Percentiles rank a stretch among this genome's conserved stretches.
These are phyloP conservation scores for Ypsolopha scabrella DNA, from an alignment of 2,888 invertebrate species.

Conservation along the genomic window DNA sequence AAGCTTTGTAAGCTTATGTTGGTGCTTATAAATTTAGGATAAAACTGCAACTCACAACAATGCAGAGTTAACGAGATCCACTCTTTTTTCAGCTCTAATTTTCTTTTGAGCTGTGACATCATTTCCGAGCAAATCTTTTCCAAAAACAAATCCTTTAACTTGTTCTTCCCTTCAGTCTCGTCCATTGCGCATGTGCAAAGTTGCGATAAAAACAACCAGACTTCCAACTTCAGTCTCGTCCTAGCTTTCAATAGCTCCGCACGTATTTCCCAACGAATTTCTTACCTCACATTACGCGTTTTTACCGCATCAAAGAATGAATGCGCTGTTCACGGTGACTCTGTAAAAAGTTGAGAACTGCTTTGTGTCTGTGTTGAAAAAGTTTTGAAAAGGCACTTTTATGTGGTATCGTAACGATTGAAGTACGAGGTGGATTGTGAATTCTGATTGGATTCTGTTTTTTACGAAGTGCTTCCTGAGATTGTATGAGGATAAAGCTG, in stretches of 20 bases:
- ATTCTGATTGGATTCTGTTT: constrained; percentile 1
- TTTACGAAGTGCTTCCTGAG: not conserved
- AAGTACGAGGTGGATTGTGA: not conserved
- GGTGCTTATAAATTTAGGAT: too few relatives aligned
- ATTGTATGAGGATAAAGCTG: not conserved
- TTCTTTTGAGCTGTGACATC: too few relatives aligned
- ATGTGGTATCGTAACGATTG: constrained; percentile 1
- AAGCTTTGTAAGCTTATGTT: too few relatives aligned
- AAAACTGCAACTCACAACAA: too few relatives aligned
- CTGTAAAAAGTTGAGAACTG: not conserved
- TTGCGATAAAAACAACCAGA: not conserved
- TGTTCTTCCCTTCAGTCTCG: not conserved
- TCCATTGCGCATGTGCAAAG: constrained; percentile 1
- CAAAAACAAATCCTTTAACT: not conserved
- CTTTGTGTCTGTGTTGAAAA: not conserved
- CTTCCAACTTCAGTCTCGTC: not conserved
- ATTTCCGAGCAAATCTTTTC: not conserved
- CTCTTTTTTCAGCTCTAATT: too few relatives aligned
- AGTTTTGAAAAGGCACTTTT: constrained; percentile 2
- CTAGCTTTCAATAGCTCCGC: not conserved
- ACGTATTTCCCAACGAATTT: not conserved
- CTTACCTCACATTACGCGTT: not conserved
- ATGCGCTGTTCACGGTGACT: not conserved
- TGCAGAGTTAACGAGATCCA: too few relatives aligned
- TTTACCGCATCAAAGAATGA: not conserved